phyloP scores from a whole-genome alignment of 2,113 vertebrate species.

The Mionectes macconnelli region DNA sequence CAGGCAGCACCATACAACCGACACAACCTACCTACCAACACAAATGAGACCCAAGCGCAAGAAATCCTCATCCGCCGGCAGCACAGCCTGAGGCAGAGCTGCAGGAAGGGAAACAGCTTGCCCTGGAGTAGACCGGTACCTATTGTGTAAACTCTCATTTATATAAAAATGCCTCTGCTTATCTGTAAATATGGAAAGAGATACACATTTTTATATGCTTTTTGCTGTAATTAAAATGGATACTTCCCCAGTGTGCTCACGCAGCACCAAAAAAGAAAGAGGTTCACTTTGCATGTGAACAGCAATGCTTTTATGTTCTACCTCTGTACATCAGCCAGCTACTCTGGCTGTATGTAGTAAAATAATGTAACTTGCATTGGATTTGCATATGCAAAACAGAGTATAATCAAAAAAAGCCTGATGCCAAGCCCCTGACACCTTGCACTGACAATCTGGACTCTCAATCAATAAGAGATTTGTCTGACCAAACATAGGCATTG shows the following conservation, averaged over 20 bases:
- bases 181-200: background rate
- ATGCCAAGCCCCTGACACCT: background rate
- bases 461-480: background rate
- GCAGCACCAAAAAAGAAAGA: background rate
- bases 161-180: background rate
- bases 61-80: conserved; percentile 78
- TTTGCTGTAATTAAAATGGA: background rate
- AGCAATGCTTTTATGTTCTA: background rate
- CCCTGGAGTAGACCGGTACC: conserved; percentile 72
- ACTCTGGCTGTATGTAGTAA: background rate
- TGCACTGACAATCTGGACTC: background rate
- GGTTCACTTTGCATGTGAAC: background rate
- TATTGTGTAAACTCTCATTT: background rate
- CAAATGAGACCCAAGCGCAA: conserved; percentile 70
- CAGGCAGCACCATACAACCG: conserved; percentile 77
- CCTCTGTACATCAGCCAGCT: background rate
- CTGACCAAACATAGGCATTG: background rate
- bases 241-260: background rate
- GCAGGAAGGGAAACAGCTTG: conserved; percentile 73
- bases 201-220: background rate
- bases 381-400: background rate
- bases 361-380: background rate
- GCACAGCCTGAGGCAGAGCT: conserved; percentile 68
- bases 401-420: background rate
- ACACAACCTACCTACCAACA: conserved; percentile 66